Evolutionary conservation across 1,140 invertebrate genomes (phyloP), one percentile per base, ranked within the genome.

Genomic region (Drosophila orena): DNA sequence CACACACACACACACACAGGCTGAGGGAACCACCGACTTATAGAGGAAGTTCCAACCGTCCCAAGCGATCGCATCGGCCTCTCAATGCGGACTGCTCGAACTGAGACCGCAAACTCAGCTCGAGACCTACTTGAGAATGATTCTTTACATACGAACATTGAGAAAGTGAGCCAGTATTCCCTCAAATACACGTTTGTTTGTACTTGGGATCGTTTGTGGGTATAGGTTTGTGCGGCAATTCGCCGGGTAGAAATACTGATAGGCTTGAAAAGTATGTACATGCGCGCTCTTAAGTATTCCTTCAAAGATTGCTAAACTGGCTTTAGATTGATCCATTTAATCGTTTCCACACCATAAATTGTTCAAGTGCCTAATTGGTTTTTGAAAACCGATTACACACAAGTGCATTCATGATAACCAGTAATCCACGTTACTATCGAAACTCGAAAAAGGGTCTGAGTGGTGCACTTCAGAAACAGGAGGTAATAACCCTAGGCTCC

Each of bases 91-190:
- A 74, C 71, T 74, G 71, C 27, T 38, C 57, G 20, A 15, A 5
- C 50, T 15, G 57, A 56, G 57, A 42, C 17, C 14, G 52, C 24
- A 73, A 72, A 74, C 71, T 73, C 71, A 73, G 68, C 71, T 74
- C 71, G 71, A 73, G 68, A 74, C 70, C 68, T 61, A 62, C 70
- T 74, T 74, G 70, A 72, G 56, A 62, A 73, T 38, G 11, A 49
- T 62, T 70, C 59, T 68, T 24, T 52, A 38, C 34, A 50, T 17
- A 42, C 6, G 2, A 49, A 42, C 4, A 27, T n/a, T 11, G 35
- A 47, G 66, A 35, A 68, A 70, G 24, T 40, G 47, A 54, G 35
- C n/a, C 27, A 42, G 49, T 62, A 24, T 53, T 27, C 3, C 10
- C 30, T 3, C 27, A 7, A 7, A 30, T 8, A 10, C 43, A 50